These are phyloP conservation scores for Crax fasciolata DNA, from an alignment of 2,797 vertebrate species.

Conservation along the genomic window DNA sequence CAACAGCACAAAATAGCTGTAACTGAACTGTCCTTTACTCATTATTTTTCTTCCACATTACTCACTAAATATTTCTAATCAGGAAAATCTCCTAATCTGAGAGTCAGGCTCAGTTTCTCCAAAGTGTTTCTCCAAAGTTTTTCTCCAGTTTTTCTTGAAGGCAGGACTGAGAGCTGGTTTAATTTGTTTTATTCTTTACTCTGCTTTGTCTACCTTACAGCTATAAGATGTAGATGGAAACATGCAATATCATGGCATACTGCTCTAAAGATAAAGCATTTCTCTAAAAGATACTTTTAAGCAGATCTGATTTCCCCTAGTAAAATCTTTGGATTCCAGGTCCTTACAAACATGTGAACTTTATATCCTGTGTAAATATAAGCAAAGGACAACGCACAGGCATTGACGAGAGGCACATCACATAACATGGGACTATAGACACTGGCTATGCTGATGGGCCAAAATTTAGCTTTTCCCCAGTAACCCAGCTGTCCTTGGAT, in stretches of 20 bases:
- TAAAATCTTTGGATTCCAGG: neutral
- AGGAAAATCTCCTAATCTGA: neutral
- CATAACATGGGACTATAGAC: neutral
- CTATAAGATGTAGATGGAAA: neutral
- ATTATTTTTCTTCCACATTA: neutral
- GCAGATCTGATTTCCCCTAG: neutral
- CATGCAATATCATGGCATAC: neutral
- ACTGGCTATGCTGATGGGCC: neutral
- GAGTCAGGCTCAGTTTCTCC: neutral
- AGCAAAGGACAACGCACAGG: neutral
- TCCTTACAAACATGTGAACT: neutral
- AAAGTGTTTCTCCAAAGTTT: neutral
- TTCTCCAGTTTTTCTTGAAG: neutral
- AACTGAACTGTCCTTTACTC: neutral
- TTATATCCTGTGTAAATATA: neutral
- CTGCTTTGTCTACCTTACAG: conserved; percentile 13
- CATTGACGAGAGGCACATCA: neutral
- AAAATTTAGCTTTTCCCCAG: neutral
- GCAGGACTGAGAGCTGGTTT: neutral
- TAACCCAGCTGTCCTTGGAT: neutral
- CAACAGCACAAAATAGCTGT: neutral
- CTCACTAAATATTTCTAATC: neutral
- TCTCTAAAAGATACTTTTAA: neutral
- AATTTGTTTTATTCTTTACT: conserved; percentile 1
- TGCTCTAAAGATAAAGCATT: neutral